Percentiles rank a stretch among this genome's conserved stretches.
Conservation (phyloP, 2,113 vertebrate genomes). For the Microtus richardsoni region DNA sequence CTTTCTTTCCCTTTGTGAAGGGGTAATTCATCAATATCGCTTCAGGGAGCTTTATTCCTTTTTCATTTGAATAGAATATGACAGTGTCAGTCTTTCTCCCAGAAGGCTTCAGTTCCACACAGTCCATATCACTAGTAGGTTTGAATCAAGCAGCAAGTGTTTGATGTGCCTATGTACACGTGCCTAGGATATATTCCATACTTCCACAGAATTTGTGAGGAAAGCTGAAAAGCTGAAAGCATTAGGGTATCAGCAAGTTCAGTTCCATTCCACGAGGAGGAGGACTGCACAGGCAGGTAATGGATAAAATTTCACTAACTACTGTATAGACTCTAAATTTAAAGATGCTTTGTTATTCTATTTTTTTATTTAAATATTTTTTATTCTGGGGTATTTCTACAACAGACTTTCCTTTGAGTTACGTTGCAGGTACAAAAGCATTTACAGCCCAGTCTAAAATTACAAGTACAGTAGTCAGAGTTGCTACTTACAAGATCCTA, state of each 20-base stretch:
- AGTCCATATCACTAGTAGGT: neutral
- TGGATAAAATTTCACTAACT: conserved; percentile 20
- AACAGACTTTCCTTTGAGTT: neutral
- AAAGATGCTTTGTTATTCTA: neutral
- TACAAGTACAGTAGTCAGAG: neutral
- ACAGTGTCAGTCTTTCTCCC: neutral
- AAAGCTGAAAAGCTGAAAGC: conserved; percentile 27
- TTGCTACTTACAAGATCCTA: neutral
- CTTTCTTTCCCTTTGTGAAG: conserved; percentile 3
- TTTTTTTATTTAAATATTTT: conserved; percentile 28
- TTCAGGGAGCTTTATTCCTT: neutral
- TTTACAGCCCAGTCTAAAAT: neutral
- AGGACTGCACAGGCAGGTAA: neutral
- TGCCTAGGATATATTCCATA: neutral
- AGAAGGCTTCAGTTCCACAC: neutral
- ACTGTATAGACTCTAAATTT: neutral
- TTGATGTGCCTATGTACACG: neutral
- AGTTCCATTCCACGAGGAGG: neutral
- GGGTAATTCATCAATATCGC: conserved; percentile 13
- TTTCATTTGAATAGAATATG: conserved; percentile 28
- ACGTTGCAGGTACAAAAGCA: conserved; percentile 11
- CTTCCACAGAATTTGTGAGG: neutral
- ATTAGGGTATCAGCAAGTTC: neutral
- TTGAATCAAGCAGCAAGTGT: conserved; percentile 21
- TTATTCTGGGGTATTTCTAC: neutral